Evolutionary conservation across 37 sponge, comb jelly and placozoan species (phyloP).

Genomic region (Chondrosia reniformis): DNA sequence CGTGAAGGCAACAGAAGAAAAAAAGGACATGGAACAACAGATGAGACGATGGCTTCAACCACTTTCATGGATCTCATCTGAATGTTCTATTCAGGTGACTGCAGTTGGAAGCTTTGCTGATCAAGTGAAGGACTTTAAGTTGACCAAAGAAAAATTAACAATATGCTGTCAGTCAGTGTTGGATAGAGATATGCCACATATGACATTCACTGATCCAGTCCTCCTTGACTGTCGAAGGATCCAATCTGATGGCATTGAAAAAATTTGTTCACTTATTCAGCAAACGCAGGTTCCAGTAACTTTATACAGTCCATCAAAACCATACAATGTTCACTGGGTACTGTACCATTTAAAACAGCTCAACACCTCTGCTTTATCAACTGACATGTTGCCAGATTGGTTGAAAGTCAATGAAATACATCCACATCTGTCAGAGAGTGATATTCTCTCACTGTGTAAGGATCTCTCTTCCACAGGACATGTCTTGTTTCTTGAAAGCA

Average conservation of each 20-base stretch:
- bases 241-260: neutral
- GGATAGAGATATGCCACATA: neutral
- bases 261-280: neutral
- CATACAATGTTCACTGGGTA: neutral
- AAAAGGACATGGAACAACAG: neutral
- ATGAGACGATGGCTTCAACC: neutral
- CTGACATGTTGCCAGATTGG: too few species aligned
- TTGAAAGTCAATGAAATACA: too few species aligned
- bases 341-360: too few species aligned
- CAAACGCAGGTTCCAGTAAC: neutral
- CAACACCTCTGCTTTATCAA: too few species aligned
- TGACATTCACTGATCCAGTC: neutral
- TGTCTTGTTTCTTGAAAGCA: neutral
- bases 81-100: neutral
- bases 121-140: neutral
- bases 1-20: neutral
- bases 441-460: too few species aligned
- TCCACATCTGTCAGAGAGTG: too few species aligned
- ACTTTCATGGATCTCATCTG: neutral
- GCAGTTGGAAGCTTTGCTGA: neutral
- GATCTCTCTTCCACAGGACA: neutral
- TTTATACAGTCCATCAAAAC: neutral
- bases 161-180: neutral
- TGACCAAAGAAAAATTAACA: neutral
- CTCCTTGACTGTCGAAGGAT: neutral